Base-by-base conservation (phyloP, 2,888 invertebrate genomes). In the Patella pellucida region DNA sequence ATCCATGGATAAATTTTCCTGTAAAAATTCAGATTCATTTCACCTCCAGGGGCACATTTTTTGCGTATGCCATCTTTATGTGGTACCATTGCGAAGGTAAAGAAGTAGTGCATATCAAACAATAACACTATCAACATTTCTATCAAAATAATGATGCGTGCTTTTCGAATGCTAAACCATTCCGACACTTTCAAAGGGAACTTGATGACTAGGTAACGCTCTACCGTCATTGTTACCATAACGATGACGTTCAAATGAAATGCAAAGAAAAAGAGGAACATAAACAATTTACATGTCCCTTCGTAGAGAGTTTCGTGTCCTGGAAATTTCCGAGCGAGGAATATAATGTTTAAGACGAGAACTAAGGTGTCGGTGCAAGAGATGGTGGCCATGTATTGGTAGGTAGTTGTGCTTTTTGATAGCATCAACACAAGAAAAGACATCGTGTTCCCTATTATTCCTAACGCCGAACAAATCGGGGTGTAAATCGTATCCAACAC, bases 191-290 rank as follows among this genome's bases (percentile, higher is more conserved):
- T n/a, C 3, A 78, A 69, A 4, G 79, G 79, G 41, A 72, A 76
- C 31, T 52, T 62, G 67, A 79, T 72, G 52, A 75, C 76, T n/a
- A 77, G 50, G 69, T 75, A 79, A 14, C 78, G 75, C 73, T 79
- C 79, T 4, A 72, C 23, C 0, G 79, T 79, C 76, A 79, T 77
- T 7, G 73, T 71, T 15, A 74, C 68, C 74, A 79, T 73, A 3
- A 76, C 50, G 12, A 68, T n/a, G 11, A 79, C 79, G 69, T 72
- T 72, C 50, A 73, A 71, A 72, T 79, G 79, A 52, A 76, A 74
- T 27, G 76, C 74, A 52, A 76, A 79, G 54, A 73, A 76, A 50
- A 76, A 71, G 11, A 76, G 51, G 52, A 79, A 79, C 51, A 68
- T 74, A 0, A 79, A 52, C 11, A 79, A 67, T n/a, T 72, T 73